These are phyloP conservation scores for Actinostola sp. DNA, from an alignment of 92 coral and sea anemone species.

Conservation along the genomic window DNA sequence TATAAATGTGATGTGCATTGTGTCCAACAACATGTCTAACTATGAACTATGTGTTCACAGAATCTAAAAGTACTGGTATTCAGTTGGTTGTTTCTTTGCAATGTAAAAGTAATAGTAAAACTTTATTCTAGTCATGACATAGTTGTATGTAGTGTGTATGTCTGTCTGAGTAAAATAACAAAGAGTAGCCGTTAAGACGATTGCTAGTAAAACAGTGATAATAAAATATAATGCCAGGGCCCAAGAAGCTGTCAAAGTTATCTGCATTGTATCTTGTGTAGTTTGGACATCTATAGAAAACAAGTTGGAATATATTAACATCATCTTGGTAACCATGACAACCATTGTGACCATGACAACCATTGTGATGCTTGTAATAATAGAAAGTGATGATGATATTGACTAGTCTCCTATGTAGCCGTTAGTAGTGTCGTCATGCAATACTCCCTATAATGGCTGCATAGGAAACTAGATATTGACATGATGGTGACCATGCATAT, in stretches of 20 bases:
- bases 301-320: background rate
- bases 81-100: conserved; percentile 48
- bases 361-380: too few relatives aligned
- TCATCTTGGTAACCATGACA: too few relatives aligned
- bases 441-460: too few relatives aligned
- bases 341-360: too few relatives aligned
- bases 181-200: conserved; percentile 58
- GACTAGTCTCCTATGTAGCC: too few relatives aligned
- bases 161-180: conserved; percentile 66
- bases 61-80: conserved; percentile 65
- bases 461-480: too few relatives aligned
- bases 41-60: background rate
- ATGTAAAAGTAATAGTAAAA: conserved; percentile 85
- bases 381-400: background rate
- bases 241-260: conserved; percentile 51
- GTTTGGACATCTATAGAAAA: background rate
- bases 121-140: conserved; percentile 71
- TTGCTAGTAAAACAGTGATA: conserved; percentile 55
- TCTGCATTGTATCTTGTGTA: conserved; percentile 24
- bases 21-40: background rate
- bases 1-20: background rate
- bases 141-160: conserved; percentile 53
- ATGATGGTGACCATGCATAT: too few relatives aligned
- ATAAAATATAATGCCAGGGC: conserved; percentile 74
- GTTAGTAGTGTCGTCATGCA: too few relatives aligned